These are phyloP conservation scores for Rhea pennata DNA, from an alignment of 2,113 vertebrate species.

Conservation along the genomic window DNA sequence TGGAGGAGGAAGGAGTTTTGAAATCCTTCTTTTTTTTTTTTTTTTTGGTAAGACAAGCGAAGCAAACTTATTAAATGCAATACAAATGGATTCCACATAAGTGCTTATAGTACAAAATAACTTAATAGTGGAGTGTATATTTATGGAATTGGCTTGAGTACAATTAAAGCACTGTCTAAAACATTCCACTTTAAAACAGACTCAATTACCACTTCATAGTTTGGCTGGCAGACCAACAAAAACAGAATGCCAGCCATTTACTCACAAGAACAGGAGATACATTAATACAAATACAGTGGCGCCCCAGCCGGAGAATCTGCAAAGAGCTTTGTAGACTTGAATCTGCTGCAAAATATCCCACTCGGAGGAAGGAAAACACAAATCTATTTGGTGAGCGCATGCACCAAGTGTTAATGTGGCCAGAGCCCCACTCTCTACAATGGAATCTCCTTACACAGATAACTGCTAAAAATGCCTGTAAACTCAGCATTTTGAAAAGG, in stretches of 20 bases:
- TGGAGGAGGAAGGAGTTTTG: background rate
- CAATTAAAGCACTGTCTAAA: slow-evolving; percentile 68
- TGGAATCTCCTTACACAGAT: background rate
- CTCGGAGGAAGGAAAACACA: background rate
- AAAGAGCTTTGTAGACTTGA: background rate
- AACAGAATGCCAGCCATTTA: slow-evolving; percentile 68
- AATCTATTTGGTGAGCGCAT: background rate
- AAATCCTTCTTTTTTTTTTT: background rate
- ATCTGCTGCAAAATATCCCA: background rate
- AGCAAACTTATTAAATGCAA: slow-evolving; percentile 9
- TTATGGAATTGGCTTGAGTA: slow-evolving; percentile 40
- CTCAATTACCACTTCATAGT: slow-evolving; percentile 63
- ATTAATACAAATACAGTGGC: slow-evolving; percentile 48
- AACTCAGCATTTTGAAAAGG: background rate
- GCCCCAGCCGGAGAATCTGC: background rate
- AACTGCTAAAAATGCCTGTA: background rate
- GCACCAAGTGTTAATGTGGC: background rate
- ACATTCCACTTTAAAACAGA: slow-evolving; percentile 61
- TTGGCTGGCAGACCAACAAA: slow-evolving; percentile 61
- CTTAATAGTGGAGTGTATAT: slow-evolving; percentile 15
- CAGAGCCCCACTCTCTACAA: background rate
- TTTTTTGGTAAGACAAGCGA: slow-evolving; percentile 3
- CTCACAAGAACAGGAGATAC: slow-evolving; percentile 60
- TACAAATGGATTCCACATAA: slow-evolving; percentile 16
- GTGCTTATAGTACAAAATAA: slow-evolving; percentile 38